Evolutionary conservation across 2,888 invertebrate species (phyloP), one percentile per base, ranked within the genome.

Genomic region (Biston stratarius): DNA sequence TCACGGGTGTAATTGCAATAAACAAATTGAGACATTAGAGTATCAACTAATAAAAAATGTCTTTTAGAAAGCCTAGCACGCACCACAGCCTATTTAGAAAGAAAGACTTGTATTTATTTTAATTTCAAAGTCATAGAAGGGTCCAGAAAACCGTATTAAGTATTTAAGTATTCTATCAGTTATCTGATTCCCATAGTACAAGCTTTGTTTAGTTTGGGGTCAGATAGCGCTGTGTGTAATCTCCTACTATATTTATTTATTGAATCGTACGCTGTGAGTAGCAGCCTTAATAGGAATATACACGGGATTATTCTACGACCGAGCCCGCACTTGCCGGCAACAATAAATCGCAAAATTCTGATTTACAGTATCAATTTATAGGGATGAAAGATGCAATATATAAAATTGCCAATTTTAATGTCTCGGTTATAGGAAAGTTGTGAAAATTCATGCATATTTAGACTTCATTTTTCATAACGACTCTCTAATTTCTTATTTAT

Each of bases 261-360:
- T 1, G 24, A 47, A 59, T 64, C 49, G 51, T 34, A 24, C 33
- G 51, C 33, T 47, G 58, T 45, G 45, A 45, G 52, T 64, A 24
- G 8, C 10, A 7, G 14, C 33, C 49, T 48, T 78, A 72, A 71
- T 73, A 67, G 74, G 64, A 59, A 80, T 80, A 81, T 74, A 83
- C 74, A 86, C 76, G 79, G 71, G 14, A 42, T 42, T 49, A 70
- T 69, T 74, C 76, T 75, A 51, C 47, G 36, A 24, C 61, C 56
- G 64, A 49, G 24, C 51, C 33, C 61, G 52, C 61, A 67, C 63
- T 68, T 64, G 53, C 64, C 56, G 61, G 38, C 65, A 61, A 42
- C 14, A 52, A 66, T 66, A 61, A 57, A 66, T 66, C 40, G 24
- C 40, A 40, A 38, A 66, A 66, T 66, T 44, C 66, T 61, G 66